Base-by-base conservation (phyloP, 1,140 invertebrate genomes). In the Tetramorium simillimum region DNA sequence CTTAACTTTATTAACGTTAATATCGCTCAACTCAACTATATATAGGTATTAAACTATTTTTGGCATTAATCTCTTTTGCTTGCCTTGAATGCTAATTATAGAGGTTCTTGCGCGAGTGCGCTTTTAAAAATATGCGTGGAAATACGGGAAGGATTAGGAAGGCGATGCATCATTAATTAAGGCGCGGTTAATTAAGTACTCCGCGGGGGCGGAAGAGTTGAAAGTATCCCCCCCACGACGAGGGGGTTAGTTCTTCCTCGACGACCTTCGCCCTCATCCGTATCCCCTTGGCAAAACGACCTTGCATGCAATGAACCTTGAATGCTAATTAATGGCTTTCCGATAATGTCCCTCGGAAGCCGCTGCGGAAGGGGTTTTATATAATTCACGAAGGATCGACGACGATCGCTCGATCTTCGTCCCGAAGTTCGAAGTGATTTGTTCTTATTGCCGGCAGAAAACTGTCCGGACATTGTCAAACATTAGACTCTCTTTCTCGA, bases 301-400 rank as follows among this genome's bases (percentile, higher is more conserved):
- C 69, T 75, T 84, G 80, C 69, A 84, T 21, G 69, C 80, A 75
- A 18, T n/a, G 80, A 84, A 84, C 80, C 80, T 84, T 84, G 69
- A 84, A 84, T 84, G 80, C 80, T 84, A 84, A 84, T 84, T 84
- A 84, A 84, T 84, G 80, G n/a, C 69, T 84, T 75, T 75, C 69
- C 80, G 53, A 84, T 84, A 84, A 84, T 84, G 69, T 75, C 56
- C 40, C 53, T 46, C 24, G 40, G 40, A 24, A 40, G 12, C n/a
- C 33, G 24, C 40, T 49, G 14, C n/a, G 51, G 24, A 28, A 9
- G 28, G 16, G 49, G 21, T 43, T 84, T 75, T 49, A 75, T 73
- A 58, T 75, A 84, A 75, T 73, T 73, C 69, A 49, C 69, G 69
- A 10, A 46, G 69, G 28, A 84, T 84, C 53, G 69, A 84, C 53